Conservation (phyloP, 2,113 vertebrate species). For the cat (Felis catus) region F.catus_Fca126_mat1.0 CM031412.1:122096001-122096500, state of each 20-base stretch:
- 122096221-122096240: slow-evolving; percentile 76
- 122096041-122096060: slow-evolving; percentile 47
- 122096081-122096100: slow-evolving; percentile 55
- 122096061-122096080: slow-evolving; percentile 30
- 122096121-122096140: slow-evolving; percentile 64
- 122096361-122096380: slow-evolving; percentile 23
- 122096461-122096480: not conserved
- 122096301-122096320: slow-evolving; percentile 59
- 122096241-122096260: slow-evolving; percentile 71
- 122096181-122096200: slow-evolving; percentile 64
- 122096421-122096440: not conserved
- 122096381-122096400: slow-evolving; percentile 28
- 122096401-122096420: not conserved
- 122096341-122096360: slow-evolving; percentile 43
- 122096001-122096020: slow-evolving; percentile 48
- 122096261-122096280: slow-evolving; percentile 39
- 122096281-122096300: slow-evolving; percentile 48
- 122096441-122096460: slow-evolving; percentile 62
- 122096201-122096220: slow-evolving; percentile 68
- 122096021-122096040: slow-evolving; percentile 53
- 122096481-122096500: not conserved
- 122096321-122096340: slow-evolving; percentile 35
- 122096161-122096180: slow-evolving; percentile 22
- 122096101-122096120: slow-evolving; percentile 59
- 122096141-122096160: slow-evolving; percentile 51